These are phyloP conservation scores for Himalopsyche anomala DNA, from an alignment of 2,888 invertebrate species.

Conservation along the genomic window DNA sequence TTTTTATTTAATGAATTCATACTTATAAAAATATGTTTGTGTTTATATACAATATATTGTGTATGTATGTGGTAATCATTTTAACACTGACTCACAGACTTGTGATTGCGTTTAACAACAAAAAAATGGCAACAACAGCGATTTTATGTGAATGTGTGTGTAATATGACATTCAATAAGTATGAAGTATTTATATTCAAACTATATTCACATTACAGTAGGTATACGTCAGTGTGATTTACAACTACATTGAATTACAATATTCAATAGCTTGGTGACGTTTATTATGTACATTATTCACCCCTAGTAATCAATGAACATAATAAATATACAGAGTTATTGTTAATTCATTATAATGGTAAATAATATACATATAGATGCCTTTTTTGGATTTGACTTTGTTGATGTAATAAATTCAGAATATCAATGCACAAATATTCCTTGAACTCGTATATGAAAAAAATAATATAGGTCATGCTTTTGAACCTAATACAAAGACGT, in stretches of 20 bases:
- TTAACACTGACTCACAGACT: constrained; percentile 3
- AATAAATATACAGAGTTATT: no score
- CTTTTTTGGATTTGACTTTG: no score
- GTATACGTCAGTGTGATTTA: not conserved
- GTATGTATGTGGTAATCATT: not conserved
- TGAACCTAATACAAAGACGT: no score
- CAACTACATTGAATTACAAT: not conserved
- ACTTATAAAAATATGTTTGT: not conserved
- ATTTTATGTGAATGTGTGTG: not conserved
- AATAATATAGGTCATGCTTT: no score
- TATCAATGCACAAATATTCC: no score
- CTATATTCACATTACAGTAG: not conserved
- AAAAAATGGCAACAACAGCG: not conserved
- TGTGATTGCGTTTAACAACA: not conserved
- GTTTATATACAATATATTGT: not conserved
- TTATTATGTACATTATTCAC: no score
- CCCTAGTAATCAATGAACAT: no score
- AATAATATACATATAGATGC: no score
- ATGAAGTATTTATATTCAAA: not conserved
- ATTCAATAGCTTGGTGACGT: no score
- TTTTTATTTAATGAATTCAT: not conserved
- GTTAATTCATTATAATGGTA: no score
- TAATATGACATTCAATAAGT: not conserved
- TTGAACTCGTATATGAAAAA: no score
- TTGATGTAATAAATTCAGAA: no score